Evolutionary conservation across 2,797 vertebrate genomes (phyloP).

Genomic region (Zenarchopterus dispar): DNA sequence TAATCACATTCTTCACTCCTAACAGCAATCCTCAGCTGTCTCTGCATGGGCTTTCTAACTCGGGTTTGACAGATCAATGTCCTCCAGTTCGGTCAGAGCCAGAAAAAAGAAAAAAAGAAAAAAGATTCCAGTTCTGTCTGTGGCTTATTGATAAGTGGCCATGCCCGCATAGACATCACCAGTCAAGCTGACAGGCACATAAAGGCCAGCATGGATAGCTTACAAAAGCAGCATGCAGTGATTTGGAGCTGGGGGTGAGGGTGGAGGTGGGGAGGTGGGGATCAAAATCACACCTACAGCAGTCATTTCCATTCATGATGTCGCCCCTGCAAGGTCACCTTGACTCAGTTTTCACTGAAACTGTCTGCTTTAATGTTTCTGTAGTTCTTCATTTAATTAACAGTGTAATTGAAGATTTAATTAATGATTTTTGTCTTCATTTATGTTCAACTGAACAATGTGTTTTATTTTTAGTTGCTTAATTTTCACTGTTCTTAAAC

Average conservation of each 20-base stretch:
- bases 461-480: too few relatives aligned
- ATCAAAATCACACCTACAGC: constrained; percentile 24
- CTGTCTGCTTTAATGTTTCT: too few relatives aligned
- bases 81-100: constrained; percentile 27
- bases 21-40: constrained; percentile 34
- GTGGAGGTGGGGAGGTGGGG: constrained; percentile 51
- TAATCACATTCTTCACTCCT: constrained; percentile 13
- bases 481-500: too few relatives aligned
- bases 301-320: constrained; percentile 21
- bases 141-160: constrained; percentile 58
- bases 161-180: constrained; percentile 53
- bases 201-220: constrained; percentile 50
- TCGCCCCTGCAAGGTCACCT: constrained; percentile 30
- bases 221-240: constrained; percentile 50
- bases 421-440: too few relatives aligned
- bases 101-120: constrained; percentile 46
- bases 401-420: too few relatives aligned
- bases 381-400: too few relatives aligned
- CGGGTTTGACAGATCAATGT: constrained; percentile 58
- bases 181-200: constrained; percentile 48
- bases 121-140: constrained; percentile 41
- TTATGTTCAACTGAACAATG: too few relatives aligned
- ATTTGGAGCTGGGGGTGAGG: constrained; percentile 32
- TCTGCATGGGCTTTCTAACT: constrained; percentile 31
- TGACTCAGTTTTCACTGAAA: constrained; percentile 1